Base-by-base conservation (phyloP, 2,113 vertebrate species). In the Ancistrus triradiatus region DNA sequence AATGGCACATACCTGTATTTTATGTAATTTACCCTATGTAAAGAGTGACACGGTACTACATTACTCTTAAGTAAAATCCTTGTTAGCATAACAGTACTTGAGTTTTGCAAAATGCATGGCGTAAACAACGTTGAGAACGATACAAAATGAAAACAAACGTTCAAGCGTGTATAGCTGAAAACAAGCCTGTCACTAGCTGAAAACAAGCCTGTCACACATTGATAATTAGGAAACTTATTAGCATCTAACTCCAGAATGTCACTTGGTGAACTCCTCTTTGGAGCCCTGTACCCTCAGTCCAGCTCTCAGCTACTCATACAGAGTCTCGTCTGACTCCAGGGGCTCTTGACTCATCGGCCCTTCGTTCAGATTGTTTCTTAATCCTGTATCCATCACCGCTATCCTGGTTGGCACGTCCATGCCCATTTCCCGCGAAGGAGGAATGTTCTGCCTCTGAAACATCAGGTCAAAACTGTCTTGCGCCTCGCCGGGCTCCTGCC, bases 381-480 rank as follows among this genome's bases (percentile, higher is more conserved):
- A 1, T 15, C 19, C 43, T 11, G 55, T 69, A 28, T 69, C 72
- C 49, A 65, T 49, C 22, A 69, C 50, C 3, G 66, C 33, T 6
- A 7, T n/a, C n/a, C 14, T 66, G 35, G 1, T 70, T 0, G 85
- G 76, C 56, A 64, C 63, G 10, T 66, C 70, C 3, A n/a, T 10
- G 6, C 77, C 69, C 1, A 73, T 79, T 57, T 91, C 92, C 40
- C 89, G 87, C 46, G 86, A 73, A 9, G 93, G 84, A 0, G 94
- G 68, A 1, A 2, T 74, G 1, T 77, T 7, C 31, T 91, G 67
- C 60, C 91, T 74, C 37, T 87, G 78, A 22, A 96, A 87, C 2
- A 81, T 44, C 51, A 88, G 90, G 71, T 95, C 91, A 51, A 95
- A 97, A 59, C 77, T 87, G 5, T 84, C 85, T 75, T 78, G 0